Conservation (phyloP, 1,140 invertebrate genomes). For the Uloborus diversus region DNA sequence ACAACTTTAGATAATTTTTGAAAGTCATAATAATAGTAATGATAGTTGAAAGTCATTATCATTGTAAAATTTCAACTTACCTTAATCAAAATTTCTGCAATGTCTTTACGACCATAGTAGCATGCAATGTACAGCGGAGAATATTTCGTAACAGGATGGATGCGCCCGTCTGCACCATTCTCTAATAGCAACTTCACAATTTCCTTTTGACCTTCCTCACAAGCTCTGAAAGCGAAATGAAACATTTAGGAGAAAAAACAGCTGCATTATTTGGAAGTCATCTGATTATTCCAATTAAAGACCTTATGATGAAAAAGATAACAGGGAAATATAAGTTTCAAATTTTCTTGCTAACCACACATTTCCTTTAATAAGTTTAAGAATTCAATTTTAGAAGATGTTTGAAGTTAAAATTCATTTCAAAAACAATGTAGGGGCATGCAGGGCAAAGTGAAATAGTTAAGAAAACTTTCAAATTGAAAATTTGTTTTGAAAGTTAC, state of each 20-base stretch:
- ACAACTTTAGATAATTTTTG: too few species aligned
- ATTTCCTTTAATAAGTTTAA: too few species aligned
- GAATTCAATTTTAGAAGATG: too few species aligned
- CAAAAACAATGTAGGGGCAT: too few species aligned
- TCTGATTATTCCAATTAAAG: background rate
- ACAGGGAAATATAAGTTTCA: background rate
- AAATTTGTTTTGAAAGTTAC: too few species aligned
- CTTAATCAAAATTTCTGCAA: slow-evolving; percentile 80
- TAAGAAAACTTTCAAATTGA: too few species aligned
- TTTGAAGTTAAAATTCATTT: too few species aligned
- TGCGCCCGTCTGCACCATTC: slow-evolving; percentile 83
- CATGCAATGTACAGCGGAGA: slow-evolving; percentile 92
- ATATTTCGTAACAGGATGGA: slow-evolving; percentile 89
- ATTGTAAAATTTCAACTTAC: slow-evolving; percentile 59
- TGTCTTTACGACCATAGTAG: slow-evolving; percentile 83
- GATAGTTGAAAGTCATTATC: too few species aligned
- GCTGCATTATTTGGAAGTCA: background rate
- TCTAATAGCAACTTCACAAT: slow-evolving; percentile 82
- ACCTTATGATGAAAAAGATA: too few species aligned
- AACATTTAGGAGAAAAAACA: background rate
- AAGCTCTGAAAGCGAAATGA: slow-evolving; percentile 71
- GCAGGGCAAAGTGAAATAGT: too few species aligned
- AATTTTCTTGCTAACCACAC: too few species aligned
- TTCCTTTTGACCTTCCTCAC: slow-evolving; percentile 82
- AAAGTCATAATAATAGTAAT: too few species aligned